Conservation (phyloP, 2,888 invertebrate genomes). For the Eueremaeus valkanovi region DNA sequence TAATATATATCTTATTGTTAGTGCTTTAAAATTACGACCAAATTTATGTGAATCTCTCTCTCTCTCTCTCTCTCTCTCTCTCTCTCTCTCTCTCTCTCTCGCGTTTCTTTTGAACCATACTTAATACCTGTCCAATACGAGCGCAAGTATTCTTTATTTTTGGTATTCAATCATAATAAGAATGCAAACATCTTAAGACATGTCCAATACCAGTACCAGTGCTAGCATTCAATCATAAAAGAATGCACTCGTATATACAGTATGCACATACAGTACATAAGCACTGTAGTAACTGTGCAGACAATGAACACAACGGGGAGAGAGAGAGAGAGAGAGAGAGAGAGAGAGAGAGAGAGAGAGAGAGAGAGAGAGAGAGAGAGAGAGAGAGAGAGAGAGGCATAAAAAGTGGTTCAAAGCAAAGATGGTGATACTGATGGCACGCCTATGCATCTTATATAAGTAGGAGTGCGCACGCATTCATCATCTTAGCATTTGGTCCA, state of each 20-base stretch:
- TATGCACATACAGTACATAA: background rate
- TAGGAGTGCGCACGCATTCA: slow-evolving; percentile 29
- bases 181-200: slow-evolving; percentile 4
- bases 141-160: background rate
- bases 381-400: background rate
- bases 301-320: background rate
- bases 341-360: background rate
- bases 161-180: slow-evolving; percentile 19
- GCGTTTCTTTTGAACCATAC: background rate
- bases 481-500: slow-evolving; percentile 24
- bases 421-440: slow-evolving; percentile 20
- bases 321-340: background rate
- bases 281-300: too few relatives aligned
- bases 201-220: slow-evolving; percentile 3
- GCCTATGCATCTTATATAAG: slow-evolving; percentile 24
- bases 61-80: background rate
- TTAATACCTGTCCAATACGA: slow-evolving; percentile 5
- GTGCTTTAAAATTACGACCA: background rate
- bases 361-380: background rate
- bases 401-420: slow-evolving; percentile 21
- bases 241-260: background rate
- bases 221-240: slow-evolving; percentile 19
- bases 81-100: background rate
- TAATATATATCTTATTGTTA: background rate
- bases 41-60: background rate